Evolutionary conservation across 2,113 vertebrate genomes (phyloP).

Genomic region (Elgaria multicarinata): DNA sequence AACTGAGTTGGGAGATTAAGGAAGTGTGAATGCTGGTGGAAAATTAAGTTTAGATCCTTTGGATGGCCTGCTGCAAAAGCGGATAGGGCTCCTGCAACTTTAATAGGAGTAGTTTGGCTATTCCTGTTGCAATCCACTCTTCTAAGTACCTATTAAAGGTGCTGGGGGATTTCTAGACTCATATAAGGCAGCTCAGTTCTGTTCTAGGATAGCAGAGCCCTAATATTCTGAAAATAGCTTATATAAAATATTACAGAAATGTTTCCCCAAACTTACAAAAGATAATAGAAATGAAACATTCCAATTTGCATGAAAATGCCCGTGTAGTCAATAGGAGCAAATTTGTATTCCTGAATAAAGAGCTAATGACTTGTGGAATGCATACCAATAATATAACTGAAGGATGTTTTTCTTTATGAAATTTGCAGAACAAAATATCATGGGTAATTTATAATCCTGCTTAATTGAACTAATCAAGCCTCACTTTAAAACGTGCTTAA

Average conservation of each 20-base stretch:
- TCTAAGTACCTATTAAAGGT: too few species aligned
- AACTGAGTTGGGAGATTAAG: too few species aligned
- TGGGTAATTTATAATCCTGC: slow-evolving; percentile 57
- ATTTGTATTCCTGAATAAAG: slow-evolving; percentile 47
- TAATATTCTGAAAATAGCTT: slow-evolving; percentile 12
- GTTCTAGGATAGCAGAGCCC: slow-evolving; percentile 14
- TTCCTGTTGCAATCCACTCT: too few species aligned
- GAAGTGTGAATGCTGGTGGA: too few species aligned
- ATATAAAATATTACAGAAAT: slow-evolving; percentile 33
- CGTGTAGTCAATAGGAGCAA: slow-evolving; percentile 32
- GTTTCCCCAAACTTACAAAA: slow-evolving; percentile 6
- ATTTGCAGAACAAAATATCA: slow-evolving; percentile 52
- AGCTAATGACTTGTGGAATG: slow-evolving; percentile 34
- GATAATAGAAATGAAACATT: slow-evolving; percentile 34
- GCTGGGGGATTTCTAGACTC: neutral
- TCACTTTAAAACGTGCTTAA: slow-evolving; percentile 46
- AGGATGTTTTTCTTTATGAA: slow-evolving; percentile 48
- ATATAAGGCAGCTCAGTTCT: neutral
- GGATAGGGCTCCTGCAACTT: too few species aligned
- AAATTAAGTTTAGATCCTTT: too few species aligned
- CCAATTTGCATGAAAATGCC: slow-evolving; percentile 42
- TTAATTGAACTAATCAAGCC: slow-evolving; percentile 62
- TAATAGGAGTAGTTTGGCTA: too few species aligned
- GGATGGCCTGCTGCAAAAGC: too few species aligned
- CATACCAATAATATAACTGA: slow-evolving; percentile 36